Evolutionary conservation across 2,888 invertebrate species (phyloP).

Genomic region (Epirrita christyi): DNA sequence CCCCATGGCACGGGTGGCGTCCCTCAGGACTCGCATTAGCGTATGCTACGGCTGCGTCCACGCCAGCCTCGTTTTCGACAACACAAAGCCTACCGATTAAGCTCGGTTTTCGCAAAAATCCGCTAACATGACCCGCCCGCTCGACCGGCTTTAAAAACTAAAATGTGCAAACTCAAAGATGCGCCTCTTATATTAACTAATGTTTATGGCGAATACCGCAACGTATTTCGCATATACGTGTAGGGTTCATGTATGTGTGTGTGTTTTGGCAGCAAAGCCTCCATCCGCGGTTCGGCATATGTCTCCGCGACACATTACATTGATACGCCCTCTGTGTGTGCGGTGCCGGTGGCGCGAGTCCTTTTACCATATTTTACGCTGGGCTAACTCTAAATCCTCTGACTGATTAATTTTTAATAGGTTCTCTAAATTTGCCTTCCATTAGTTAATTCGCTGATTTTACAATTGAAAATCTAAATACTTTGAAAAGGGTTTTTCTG

Average conservation of each 20-base stretch:
- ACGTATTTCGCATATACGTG: conserved; percentile 78
- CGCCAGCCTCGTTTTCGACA: conserved; percentile 25
- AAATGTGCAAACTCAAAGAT: conserved; percentile 83
- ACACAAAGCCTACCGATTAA: conserved; percentile 57
- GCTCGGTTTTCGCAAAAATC: conserved; percentile 64
- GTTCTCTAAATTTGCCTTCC: conserved; percentile 21
- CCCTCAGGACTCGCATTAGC: conserved; percentile 26
- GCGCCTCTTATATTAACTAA: conserved; percentile 83
- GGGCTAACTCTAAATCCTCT: conserved; percentile 36
- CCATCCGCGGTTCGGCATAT: conserved; percentile 35
- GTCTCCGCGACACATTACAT: conserved; percentile 53
- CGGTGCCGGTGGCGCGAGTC: conserved; percentile 38
- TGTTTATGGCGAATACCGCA: conserved; percentile 80
- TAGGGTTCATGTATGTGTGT: conserved; percentile 59
- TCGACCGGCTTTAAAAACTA: conserved; percentile 79
- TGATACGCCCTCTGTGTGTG: conserved; percentile 45
- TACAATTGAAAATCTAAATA: conserved; percentile 9
- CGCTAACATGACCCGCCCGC: conserved; percentile 77
- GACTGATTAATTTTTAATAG: conserved; percentile 30
- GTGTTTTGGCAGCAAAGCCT: conserved; percentile 69
- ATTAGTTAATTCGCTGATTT: conserved; percentile 26
- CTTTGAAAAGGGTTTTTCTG: conserved; percentile 4
- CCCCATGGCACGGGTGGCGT: conserved; percentile 78
- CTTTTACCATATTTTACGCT: conserved; percentile 56
- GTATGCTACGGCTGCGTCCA: conserved; percentile 14